Evolutionary conservation across 2,113 vertebrate species (phyloP), one percentile per base, ranked within the genome.

Genomic region (Rana temporaria): DNA sequence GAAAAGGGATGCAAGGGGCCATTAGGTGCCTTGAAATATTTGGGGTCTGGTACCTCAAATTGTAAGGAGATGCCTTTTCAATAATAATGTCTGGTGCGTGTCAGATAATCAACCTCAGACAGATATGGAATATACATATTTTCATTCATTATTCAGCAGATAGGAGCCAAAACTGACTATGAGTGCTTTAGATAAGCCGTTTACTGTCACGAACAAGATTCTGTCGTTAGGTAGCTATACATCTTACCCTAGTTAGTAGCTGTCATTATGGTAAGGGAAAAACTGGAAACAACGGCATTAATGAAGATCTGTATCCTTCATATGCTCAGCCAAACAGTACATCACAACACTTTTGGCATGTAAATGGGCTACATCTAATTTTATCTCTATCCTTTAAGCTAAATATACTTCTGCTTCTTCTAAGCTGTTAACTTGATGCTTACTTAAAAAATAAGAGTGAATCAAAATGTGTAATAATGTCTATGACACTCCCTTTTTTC

Each of bases 321-420:
- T 52, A 38, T 52, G 18, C 30, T 63, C 15, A 59, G 62, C 78
- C 38, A 71, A 80, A 80, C 65, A 48, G 60, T 15, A 62, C 30
- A 66, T 57, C 62, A 63, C 32, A 81, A 81, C 67, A 81, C 64
- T 67, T n/a, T 81, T 63, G 79, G 68, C 79, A 62, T 24, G 56
- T 16, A 53, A 48, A 81, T 71, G 38, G 56, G 66, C 15, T 80
- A 30, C 55, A 80, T 80, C 67, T 71, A 71, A 63, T 62, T 79
- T 69, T 79, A 79, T 79, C 52, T 59, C 34, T 52, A 22, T 81
- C 79, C 52, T 56, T 81, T 63, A 63, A 62, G 57, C 79, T 71
- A 81, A 63, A 81, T 81, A 81, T 81, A 72, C 53, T 63, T 64
- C 38, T 70, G 57, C 52, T 81, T 48, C 38, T 53, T 53, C 66